Base-by-base conservation (phyloP, 2,888 invertebrate species). In the Allolobophora icterica region DNA sequence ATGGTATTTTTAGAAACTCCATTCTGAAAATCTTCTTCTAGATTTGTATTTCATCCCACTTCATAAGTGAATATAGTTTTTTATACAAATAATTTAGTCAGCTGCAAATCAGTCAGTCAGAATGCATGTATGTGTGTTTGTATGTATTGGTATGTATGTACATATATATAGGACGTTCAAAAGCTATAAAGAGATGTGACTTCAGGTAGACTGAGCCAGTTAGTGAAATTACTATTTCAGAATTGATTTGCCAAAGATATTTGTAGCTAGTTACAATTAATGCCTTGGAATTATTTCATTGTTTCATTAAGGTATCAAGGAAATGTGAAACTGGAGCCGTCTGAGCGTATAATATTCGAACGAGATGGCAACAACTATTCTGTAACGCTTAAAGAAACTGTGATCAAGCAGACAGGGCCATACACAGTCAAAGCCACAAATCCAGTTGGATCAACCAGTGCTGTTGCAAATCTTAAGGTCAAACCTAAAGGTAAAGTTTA, bases 1-100 rank as follows among this genome's bases (percentile, higher is more conserved):
- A 90, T 98, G 98, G 98, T 97, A 97, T 52, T 52, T 71, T n/a
- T n/a, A 1, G n/a, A 6, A 71, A n/a, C n/a, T 3, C n/a, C 2
- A 71, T 71, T 71, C 1, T 71, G 71, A 30, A n/a, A 8, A n/a
- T 71, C 30, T 71, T n/a, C n/a, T n/a, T 71, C 13, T 71, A 58
- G 58, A 58, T 58, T 58, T 58, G 24, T 58, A 58, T 58, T 58
- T 58, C 58, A 30, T n/a, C 11, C n/a, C 52, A 52, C 52, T 52
- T 52, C 24, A 52, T 6, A 24, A 52, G 52, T 17, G 45, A 45
- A 45, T 40, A 40, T 45, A 45, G 19, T 52, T 52, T 52, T 52
- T 52, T 42, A 42, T 40, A 40, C 5, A 8, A 13, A 45, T 11
- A 19, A 17, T 45, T 58, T 58, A 8, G 71, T n/a, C 6, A n/a